Percentiles rank a stretch among this genome's conserved stretches.
These are phyloP conservation scores for Platysteira castanea DNA, from an alignment of 2,113 vertebrate genomes.

Conservation along the genomic window DNA sequence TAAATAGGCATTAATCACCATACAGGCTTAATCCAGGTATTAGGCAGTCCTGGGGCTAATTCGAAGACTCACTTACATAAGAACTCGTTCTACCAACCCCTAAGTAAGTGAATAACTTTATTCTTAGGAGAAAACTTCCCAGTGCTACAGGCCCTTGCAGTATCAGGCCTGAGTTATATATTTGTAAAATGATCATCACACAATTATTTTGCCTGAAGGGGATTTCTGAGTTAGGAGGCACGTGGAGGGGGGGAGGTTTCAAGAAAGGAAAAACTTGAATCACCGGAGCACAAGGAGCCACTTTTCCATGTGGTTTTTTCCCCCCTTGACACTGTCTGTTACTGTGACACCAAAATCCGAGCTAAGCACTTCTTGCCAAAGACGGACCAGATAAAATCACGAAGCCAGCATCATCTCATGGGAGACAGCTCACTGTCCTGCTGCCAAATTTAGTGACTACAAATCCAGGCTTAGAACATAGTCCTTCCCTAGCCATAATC, in stretches of 20 bases:
- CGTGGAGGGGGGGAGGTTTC: not conserved
- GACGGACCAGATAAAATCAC: slow-evolving; percentile 24
- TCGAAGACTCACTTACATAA: slow-evolving; percentile 29
- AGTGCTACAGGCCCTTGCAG: not conserved
- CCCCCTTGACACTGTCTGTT: not conserved
- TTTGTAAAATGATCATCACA: not conserved
- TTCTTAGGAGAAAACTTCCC: not conserved
- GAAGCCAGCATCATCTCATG: slow-evolving; percentile 10
- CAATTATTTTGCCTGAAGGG: not conserved
- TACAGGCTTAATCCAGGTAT: slow-evolving; percentile 40
- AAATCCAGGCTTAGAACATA: slow-evolving; percentile 41
- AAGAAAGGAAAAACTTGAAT: not conserved
- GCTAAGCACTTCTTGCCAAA: slow-evolving; percentile 29
- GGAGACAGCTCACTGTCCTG: slow-evolving; percentile 33
- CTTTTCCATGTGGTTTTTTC: not conserved
- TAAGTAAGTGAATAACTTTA: slow-evolving; percentile 18
- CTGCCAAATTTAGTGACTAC: slow-evolving; percentile 34
- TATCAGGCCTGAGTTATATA: not conserved
- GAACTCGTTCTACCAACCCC: not conserved
- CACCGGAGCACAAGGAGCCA: not conserved
- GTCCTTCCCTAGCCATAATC: slow-evolving; percentile 34
- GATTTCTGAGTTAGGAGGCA: not conserved
- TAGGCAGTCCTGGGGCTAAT: slow-evolving; percentile 42
- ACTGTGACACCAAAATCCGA: slow-evolving; percentile 33
- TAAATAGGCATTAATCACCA: slow-evolving; percentile 57